A percentile compares a stretch with the other conserved stretches of the same genome.
Evolutionary conservation across 2,113 vertebrate genomes (phyloP).

Genomic region (Pachypanchax playfairii): DNA sequence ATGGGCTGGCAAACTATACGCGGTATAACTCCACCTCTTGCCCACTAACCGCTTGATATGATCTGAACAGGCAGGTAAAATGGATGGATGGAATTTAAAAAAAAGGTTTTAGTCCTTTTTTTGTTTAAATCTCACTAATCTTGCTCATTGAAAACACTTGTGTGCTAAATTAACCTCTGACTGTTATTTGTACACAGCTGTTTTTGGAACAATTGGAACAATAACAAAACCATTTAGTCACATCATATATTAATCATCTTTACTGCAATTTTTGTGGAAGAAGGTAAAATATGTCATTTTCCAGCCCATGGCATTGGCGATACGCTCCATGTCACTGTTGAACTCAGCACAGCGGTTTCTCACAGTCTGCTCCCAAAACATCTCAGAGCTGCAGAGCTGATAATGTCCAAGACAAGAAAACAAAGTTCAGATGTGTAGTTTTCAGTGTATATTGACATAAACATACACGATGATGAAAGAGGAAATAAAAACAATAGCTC

Average conservation of each 20-base stretch:
- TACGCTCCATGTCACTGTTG: conserved; percentile 72
- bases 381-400: conserved; percentile 76
- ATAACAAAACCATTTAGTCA: background rate
- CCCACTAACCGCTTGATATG: too few species aligned
- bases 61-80: too few species aligned
- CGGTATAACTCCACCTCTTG: too few species aligned
- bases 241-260: conserved; percentile 9
- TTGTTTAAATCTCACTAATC: background rate
- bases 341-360: conserved; percentile 52
- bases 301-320: conserved; percentile 75
- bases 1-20: too few species aligned
- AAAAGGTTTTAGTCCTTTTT: too few species aligned
- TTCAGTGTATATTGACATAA: background rate
- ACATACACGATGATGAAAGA: background rate
- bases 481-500: background rate
- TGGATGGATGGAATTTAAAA: too few species aligned
- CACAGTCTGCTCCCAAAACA: conserved; percentile 79
- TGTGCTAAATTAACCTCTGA: background rate
- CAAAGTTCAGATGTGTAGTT: background rate
- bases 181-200: background rate
- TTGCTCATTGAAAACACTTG: background rate
- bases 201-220: background rate
- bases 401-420: conserved; percentile 14
- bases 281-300: conserved; percentile 75
- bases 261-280: conserved; percentile 17